Evolutionary conservation across 2,797 vertebrate species (phyloP).

Genomic region (Pelochelys cantorii): DNA sequence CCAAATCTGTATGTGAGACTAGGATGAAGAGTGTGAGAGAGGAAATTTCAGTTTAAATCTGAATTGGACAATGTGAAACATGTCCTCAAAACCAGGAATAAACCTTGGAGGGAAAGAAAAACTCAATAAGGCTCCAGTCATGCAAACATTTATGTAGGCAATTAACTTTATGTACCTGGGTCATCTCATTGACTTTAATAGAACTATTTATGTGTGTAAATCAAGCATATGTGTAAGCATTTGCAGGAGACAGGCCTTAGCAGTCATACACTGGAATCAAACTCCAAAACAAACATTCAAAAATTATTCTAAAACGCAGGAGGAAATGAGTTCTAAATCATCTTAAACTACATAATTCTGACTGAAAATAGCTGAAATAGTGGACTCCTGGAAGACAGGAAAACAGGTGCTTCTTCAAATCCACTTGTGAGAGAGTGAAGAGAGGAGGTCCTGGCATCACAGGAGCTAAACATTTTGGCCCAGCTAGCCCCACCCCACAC

Average conservation of each 20-base stretch:
- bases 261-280: background rate
- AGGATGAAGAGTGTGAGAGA: background rate
- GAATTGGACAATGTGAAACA: background rate
- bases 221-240: background rate
- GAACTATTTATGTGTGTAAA: background rate
- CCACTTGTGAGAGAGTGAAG: no score
- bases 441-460: no score
- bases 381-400: background rate
- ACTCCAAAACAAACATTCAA: background rate
- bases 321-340: background rate
- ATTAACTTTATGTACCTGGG: background rate
- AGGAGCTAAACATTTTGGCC: no score
- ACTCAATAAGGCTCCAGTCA: background rate
- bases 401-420: background rate
- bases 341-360: background rate
- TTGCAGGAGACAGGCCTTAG: background rate
- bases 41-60: background rate
- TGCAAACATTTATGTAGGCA: background rate
- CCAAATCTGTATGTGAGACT: background rate
- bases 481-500: no score
- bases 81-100: background rate
- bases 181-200: background rate
- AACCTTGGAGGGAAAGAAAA: background rate
- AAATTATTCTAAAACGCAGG: background rate
- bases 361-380: background rate